phyloP scores from a whole-genome alignment of 2,888 invertebrate species.

The Drosophila histrio region DNA sequence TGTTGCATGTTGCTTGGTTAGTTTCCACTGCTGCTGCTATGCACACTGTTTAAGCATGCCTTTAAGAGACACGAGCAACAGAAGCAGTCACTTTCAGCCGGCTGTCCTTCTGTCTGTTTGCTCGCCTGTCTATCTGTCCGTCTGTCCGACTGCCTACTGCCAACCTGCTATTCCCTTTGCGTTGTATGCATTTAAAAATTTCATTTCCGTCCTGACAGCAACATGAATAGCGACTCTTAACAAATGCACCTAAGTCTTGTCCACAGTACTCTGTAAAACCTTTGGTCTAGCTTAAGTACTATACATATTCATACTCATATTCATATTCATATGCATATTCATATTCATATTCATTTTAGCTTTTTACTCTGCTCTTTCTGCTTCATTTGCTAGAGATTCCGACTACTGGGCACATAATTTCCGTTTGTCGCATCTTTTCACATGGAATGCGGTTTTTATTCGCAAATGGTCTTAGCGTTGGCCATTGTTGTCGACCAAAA shows the following conservation, averaged over 20 bases:
- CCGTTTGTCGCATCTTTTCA: conserved; percentile 64
- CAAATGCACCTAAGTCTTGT: conserved; percentile 43
- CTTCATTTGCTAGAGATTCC: conserved; percentile 55
- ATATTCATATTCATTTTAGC: conserved; percentile 38
- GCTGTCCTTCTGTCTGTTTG: conserved; percentile 4
- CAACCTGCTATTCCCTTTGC: conserved; percentile 15
- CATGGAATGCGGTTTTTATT: conserved; percentile 48
- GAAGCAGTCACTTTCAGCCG: conserved; percentile 7
- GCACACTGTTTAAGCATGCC: conserved; percentile 53
- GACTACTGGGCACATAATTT: conserved; percentile 48
- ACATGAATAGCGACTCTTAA: conserved; percentile 16
- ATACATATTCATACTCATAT: conserved; percentile 8
- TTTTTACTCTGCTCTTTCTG: conserved; percentile 51
- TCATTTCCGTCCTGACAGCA: conserved; percentile 70
- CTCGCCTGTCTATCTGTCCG: conserved; percentile 1
- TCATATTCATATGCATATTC: not conserved
- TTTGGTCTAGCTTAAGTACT: conserved; percentile 1
- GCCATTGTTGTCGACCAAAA: conserved; percentile 55
- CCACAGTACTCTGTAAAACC: conserved; percentile 1
- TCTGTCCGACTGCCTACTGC: not conserved
- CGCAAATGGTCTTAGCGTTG: conserved; percentile 40
- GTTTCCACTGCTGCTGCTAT: conserved; percentile 35
- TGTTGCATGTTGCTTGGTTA: conserved; percentile 29
- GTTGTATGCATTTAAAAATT: conserved; percentile 55
- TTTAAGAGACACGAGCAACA: conserved; percentile 44